These are phyloP conservation scores for Drosophila prosaltans DNA, from an alignment of 1,140 invertebrate genomes.

Conservation along the genomic window DNA sequence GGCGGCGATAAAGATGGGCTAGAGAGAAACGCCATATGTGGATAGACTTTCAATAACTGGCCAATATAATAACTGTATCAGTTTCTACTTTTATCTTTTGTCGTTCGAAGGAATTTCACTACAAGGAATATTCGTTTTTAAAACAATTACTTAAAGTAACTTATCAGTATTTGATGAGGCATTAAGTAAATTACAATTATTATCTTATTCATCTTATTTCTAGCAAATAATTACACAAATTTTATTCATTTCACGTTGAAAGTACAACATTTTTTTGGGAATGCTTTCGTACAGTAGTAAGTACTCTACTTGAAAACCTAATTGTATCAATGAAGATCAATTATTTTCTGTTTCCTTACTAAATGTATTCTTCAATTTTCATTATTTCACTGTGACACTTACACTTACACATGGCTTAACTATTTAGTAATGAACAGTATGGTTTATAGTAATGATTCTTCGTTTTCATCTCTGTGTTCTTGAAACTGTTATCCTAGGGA, in stretches of 20 bases:
- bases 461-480: too few relatives aligned
- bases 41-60: constrained; percentile 12
- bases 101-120: not conserved
- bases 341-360: not conserved
- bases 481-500: too few relatives aligned
- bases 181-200: not conserved
- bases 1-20: constrained; percentile 38
- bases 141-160: too few relatives aligned
- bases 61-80: not conserved
- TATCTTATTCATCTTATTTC: not conserved
- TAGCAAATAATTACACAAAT: not conserved
- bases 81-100: not conserved
- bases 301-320: not conserved
- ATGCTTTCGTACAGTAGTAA: not conserved
- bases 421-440: too few relatives aligned
- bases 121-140: too few relatives aligned
- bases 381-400: too few relatives aligned
- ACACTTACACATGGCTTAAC: too few relatives aligned
- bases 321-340: not conserved
- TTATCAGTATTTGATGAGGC: too few relatives aligned
- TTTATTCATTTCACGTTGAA: not conserved
- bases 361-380: too few relatives aligned
- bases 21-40: constrained; percentile 9
- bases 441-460: too few relatives aligned
- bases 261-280: not conserved